These are phyloP conservation scores for Rhodeus uyekii DNA, from an alignment of 2,797 vertebrate species.

Conservation along the genomic window DNA sequence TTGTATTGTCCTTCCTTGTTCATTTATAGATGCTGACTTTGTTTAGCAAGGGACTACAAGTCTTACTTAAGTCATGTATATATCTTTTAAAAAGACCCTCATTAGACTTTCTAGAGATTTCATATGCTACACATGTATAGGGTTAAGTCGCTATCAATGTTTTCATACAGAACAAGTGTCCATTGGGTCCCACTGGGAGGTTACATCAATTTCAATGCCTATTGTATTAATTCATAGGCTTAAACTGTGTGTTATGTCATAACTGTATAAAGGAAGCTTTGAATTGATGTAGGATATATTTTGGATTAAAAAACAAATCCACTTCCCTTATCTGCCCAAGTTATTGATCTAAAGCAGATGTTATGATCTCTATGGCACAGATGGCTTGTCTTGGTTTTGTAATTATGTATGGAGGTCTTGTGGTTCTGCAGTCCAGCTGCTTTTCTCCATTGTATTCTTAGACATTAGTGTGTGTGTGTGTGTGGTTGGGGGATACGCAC, in stretches of 20 bases:
- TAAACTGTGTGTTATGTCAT: conserved; percentile 8
- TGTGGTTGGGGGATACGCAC: conserved; percentile 10
- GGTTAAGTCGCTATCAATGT: conserved; percentile 41
- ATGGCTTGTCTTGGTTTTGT: conserved; percentile 58
- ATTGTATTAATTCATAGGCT: conserved; percentile 2
- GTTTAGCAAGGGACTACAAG: not conserved
- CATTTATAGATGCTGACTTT: not conserved
- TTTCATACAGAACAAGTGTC: conserved; percentile 52
- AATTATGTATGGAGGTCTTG: conserved; percentile 54
- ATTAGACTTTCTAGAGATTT: conserved; percentile 8
- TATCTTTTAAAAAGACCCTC: not conserved
- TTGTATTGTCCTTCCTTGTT: not conserved
- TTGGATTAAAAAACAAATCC: conserved; percentile 6
- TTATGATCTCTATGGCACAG: conserved; percentile 53
- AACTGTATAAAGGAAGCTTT: conserved; percentile 25
- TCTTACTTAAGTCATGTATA: not conserved
- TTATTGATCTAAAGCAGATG: conserved; percentile 55
- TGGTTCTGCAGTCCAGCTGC: conserved; percentile 61
- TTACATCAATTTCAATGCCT: conserved; percentile 24
- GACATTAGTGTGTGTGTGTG: conserved; percentile 23
- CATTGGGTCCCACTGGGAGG: conserved; percentile 33
- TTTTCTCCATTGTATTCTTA: conserved; percentile 52
- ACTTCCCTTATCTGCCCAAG: conserved; percentile 32
- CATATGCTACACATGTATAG: no score
- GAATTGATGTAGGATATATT: conserved; percentile 14